These are phyloP conservation scores for Lithophane ornitopus DNA, from an alignment of 2,888 invertebrate genomes.

Conservation along the genomic window DNA sequence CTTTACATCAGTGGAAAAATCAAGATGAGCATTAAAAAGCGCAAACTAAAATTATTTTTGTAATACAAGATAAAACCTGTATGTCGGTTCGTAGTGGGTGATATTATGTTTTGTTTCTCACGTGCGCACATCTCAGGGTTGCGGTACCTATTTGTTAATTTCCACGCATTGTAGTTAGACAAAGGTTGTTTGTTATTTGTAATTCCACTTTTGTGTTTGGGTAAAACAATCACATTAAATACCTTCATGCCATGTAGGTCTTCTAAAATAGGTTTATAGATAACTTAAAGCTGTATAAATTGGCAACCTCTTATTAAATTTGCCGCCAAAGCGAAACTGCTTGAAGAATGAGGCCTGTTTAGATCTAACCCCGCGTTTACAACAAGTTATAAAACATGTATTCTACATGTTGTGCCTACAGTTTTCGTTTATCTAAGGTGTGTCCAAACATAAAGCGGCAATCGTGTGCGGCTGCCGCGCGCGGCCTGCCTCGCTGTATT, in stretches of 20 bases:
- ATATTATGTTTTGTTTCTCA: slow-evolving; percentile 49
- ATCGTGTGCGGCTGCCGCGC: too few relatives aligned
- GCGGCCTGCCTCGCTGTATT: too few relatives aligned
- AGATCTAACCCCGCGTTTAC: not conserved
- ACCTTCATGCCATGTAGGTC: not conserved
- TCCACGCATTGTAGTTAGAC: slow-evolving; percentile 40
- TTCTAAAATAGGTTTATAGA: not conserved
- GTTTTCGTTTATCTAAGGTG: not conserved
- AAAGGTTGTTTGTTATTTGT: slow-evolving; percentile 22
- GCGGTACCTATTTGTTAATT: slow-evolving; percentile 45
- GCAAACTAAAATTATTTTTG: not conserved
- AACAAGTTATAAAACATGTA: not conserved
- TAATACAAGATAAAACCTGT: not conserved
- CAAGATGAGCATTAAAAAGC: not conserved
- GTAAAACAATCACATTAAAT: not conserved
- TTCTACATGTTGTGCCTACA: not conserved
- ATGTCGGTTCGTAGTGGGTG: slow-evolving; percentile 11
- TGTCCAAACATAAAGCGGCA: too few relatives aligned
- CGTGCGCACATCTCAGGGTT: slow-evolving; percentile 45
- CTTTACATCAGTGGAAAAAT: too few relatives aligned
- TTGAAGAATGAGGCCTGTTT: not conserved
- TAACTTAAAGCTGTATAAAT: not conserved
- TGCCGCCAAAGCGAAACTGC: not conserved
- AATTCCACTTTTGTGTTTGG: slow-evolving; percentile 6
- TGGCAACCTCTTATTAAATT: not conserved